Percentiles rank a stretch among this genome's conserved stretches.
phyloP scores from a whole-genome alignment of 2,113 vertebrate species.

The Mola mola region DNA sequence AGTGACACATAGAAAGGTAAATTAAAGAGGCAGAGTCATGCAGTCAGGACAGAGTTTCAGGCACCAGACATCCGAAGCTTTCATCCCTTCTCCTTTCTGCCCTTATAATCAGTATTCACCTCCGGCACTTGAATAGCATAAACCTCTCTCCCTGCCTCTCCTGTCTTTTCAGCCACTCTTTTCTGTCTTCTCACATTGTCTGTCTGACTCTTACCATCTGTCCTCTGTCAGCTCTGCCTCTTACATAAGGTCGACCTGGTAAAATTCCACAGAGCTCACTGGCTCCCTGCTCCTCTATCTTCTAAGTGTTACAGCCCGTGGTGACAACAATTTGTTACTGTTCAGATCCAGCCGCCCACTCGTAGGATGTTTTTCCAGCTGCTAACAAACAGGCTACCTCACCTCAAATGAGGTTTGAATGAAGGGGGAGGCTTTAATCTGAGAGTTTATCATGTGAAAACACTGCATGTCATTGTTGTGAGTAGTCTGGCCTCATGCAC shows the following conservation, averaged over 20 bases:
- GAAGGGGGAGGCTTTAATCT: slow-evolving; percentile 18
- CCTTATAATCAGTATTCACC: slow-evolving; percentile 39
- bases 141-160: slow-evolving; percentile 1
- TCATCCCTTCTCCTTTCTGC: slow-evolving; percentile 26
- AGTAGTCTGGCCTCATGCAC: slow-evolving; percentile 5
- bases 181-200: slow-evolving; percentile 19
- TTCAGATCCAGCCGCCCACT: slow-evolving; percentile 69
- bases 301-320: slow-evolving; percentile 47
- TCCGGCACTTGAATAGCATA: slow-evolving; percentile 11
- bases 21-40: slow-evolving; percentile 24
- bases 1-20: slow-evolving; percentile 21
- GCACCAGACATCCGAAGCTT: slow-evolving; percentile 31
- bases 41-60: slow-evolving; percentile 25
- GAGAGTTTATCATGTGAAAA: slow-evolving; percentile 32
- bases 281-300: slow-evolving; percentile 38
- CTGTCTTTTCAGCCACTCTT: slow-evolving; percentile 8
- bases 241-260: slow-evolving; percentile 73
- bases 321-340: slow-evolving; percentile 71
- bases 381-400: slow-evolving; percentile 68
- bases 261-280: slow-evolving; percentile 73
- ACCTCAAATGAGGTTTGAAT: slow-evolving; percentile 49
- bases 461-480: slow-evolving; percentile 40
- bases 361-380: slow-evolving; percentile 75
- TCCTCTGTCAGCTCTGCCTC: slow-evolving; percentile 41
- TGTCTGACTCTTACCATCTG: slow-evolving; percentile 34